phyloP scores from a whole-genome alignment of 2,113 vertebrate species.

The Eubucco bourcierii region DNA sequence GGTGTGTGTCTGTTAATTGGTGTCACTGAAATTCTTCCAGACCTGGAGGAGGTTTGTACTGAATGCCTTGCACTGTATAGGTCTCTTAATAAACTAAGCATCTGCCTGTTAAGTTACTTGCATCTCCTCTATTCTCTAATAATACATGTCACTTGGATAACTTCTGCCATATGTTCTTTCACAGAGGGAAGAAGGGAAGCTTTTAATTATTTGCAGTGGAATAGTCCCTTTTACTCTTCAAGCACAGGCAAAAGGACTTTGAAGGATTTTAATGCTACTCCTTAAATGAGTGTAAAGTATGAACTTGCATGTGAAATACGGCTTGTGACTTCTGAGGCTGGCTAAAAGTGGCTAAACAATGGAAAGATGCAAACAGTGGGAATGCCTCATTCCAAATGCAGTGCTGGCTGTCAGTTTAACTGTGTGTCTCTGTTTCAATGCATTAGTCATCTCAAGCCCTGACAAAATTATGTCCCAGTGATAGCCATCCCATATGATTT shows the following conservation, averaged over 20 bases:
- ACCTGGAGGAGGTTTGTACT: neutral
- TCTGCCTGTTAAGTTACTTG: neutral
- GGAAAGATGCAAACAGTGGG: neutral
- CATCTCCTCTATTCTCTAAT: neutral
- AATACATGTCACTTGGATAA: neutral
- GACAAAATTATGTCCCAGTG: fast-evolving
- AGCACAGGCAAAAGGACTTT: neutral
- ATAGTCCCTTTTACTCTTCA: neutral
- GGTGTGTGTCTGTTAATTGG: neutral
- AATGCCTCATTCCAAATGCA: neutral
- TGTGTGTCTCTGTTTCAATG: neutral
- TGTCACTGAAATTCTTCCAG: neutral
- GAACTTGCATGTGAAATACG: neutral
- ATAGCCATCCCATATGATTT: fast-evolving
- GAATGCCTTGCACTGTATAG: neutral
- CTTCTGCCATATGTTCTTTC: neutral
- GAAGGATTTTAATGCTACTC: neutral
- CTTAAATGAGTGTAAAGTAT: neutral
- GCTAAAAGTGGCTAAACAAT: neutral
- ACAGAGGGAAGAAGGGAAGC: fast-evolving
- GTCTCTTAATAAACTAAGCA: neutral
- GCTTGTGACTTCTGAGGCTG: fast-evolving
- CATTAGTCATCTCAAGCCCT: neutral
- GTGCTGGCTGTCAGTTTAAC: neutral
- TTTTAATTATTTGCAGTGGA: neutral